Evolutionary conservation across 2,113 vertebrate species (phyloP), one percentile per base, ranked within the genome.

Genomic region (Cochlearius cochlearius): DNA sequence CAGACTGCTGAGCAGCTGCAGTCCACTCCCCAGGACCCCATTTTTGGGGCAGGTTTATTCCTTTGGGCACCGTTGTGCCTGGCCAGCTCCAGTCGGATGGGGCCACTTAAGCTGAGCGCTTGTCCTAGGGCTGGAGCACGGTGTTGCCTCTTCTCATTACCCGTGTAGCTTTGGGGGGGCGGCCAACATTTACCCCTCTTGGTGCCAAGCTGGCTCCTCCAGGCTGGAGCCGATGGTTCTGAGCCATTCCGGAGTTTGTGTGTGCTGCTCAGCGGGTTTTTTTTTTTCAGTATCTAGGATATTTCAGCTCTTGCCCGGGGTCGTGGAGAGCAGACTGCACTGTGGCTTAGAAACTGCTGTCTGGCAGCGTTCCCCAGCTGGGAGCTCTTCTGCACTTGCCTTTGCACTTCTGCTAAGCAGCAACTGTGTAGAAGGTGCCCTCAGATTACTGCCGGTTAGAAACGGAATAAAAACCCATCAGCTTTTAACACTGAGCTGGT

Each of bases 31-130:
- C 62, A 7, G 41, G 7, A 4, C 43, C 2, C 43, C 16, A 1
- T 2, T n/a, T n/a, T 4, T 4, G 41, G 27, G 62, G 29, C 7
- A n/a, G 49, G n/a, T 5, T 36, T 32, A 7, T 36, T 23, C 5
- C 0, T 41, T 41, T 15, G 36, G 55, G 47, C 2, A 1, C 45
- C 53, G 1, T 30, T 2, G 0, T 32, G 39, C 7, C 22, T 18
- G 68, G 55, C 36, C 30, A 39, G 36, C 66, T 22, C 30, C 2
- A 5, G 30, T 39, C 55, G 15, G n/a, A 4, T 15, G 73, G 26
- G 32, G 41, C 17, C 23, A 2, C 49, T 45, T 27, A 4, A 11
- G 63, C 25, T 10, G 36, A 4, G 41, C 3, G 16, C 8, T 12
- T 29, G 20, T 55, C 47, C 72, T 11, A 4, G 72, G 17, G 30